Percentiles rank a stretch among this genome's conserved stretches.
Conservation (phyloP, 2,113 vertebrate genomes). For the Rhabdornis inornatus region DNA sequence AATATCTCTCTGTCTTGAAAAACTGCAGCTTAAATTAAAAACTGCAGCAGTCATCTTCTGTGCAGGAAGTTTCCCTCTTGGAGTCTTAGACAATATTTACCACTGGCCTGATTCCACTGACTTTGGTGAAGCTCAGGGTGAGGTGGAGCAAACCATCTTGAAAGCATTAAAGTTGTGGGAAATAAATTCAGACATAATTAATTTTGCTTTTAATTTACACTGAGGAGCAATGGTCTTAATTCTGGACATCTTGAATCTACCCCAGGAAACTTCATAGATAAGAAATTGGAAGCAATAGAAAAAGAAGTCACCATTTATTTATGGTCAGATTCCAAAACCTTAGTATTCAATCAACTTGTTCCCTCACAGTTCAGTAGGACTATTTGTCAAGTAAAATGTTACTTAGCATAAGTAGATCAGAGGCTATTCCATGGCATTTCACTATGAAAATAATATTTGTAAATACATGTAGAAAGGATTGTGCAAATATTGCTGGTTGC, state of each 20-base stretch:
- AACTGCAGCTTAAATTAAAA: conserved; percentile 64
- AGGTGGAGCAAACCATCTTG: conserved; percentile 42
- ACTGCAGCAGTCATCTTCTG: conserved; percentile 57
- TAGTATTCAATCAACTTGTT: background rate
- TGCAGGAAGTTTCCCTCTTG: conserved; percentile 45
- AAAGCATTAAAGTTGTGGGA: conserved; percentile 60
- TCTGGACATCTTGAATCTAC: conserved; percentile 1
- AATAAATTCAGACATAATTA: conserved; percentile 24
- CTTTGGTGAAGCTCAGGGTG: background rate
- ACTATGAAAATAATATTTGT: background rate
- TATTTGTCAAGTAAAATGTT: background rate
- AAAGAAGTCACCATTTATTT: background rate
- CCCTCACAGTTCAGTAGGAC: background rate
- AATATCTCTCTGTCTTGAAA: conserved; percentile 53
- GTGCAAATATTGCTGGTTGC: background rate
- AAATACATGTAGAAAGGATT: too few relatives aligned
- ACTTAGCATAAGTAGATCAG: background rate
- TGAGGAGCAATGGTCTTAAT: background rate
- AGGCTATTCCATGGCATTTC: background rate
- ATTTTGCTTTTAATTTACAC: conserved; percentile 31
- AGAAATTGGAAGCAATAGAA: background rate
- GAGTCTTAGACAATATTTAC: conserved; percentile 34
- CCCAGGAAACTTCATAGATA: conserved; percentile 38
- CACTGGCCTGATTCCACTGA: conserved; percentile 22
- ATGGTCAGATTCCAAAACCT: background rate